phyloP scores from a whole-genome alignment of 2,888 invertebrate species.

The Meghimatium bilineatum region DNA sequence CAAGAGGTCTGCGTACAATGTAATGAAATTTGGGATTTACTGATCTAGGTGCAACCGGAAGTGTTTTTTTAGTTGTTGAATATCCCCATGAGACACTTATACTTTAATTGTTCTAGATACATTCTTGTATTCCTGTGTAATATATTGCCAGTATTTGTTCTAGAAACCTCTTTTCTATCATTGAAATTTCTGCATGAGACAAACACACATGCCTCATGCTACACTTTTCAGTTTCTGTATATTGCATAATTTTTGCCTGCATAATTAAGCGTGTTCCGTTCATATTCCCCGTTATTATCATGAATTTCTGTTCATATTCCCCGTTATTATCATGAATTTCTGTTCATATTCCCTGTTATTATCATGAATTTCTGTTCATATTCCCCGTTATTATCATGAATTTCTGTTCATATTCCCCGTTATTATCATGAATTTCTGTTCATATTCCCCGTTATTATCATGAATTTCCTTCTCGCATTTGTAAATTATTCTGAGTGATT shows the following conservation, averaged over 20 bases:
- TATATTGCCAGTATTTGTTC: neutral
- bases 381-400: neutral
- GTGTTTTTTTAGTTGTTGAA: neutral
- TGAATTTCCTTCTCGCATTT: neutral
- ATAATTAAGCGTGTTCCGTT: slow-evolving; percentile 4
- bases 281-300: neutral
- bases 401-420: no score
- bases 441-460: neutral
- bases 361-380: neutral
- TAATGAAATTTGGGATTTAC: no score
- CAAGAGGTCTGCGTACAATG: no score
- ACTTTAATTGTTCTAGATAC: neutral
- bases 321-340: neutral
- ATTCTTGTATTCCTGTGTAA: neutral
- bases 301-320: neutral
- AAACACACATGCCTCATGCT: neutral
- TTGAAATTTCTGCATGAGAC: neutral
- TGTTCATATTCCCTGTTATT: no score
- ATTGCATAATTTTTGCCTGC: slow-evolving; percentile 5
- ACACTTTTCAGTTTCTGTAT: neutral
- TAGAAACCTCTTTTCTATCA: neutral
- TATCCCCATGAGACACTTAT: neutral
- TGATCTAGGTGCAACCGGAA: no score
- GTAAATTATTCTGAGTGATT: neutral
- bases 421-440: no score